These are phyloP conservation scores for Erinaceus europaeus DNA, from an alignment of 2,113 vertebrate genomes.

Conservation along the genomic window DNA sequence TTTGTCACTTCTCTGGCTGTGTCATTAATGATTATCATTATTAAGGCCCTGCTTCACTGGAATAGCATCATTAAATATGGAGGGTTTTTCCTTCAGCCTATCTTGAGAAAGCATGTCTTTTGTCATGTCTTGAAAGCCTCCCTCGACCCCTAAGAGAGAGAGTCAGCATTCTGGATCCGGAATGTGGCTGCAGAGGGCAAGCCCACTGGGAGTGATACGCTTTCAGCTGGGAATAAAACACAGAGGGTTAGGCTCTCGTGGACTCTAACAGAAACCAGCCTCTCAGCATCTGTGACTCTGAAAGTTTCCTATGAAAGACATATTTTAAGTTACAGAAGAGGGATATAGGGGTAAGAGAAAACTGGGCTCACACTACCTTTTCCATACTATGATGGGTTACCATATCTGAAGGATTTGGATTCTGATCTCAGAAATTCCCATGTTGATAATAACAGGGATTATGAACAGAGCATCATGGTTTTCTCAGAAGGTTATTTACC, in stretches of 20 bases:
- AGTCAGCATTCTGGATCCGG: neutral
- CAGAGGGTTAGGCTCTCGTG: neutral
- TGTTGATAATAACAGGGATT: neutral
- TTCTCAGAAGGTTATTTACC: neutral
- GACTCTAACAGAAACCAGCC: conserved; percentile 21
- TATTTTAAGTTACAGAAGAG: neutral
- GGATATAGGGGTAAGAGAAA: neutral
- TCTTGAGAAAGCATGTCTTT: conserved; percentile 52
- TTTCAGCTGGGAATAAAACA: conserved; percentile 22
- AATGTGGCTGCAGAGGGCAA: neutral
- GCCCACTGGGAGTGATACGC: neutral
- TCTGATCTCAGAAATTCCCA: neutral
- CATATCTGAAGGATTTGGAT: neutral
- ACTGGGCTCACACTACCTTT: neutral
- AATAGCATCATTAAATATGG: conserved; percentile 66
- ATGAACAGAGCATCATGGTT: neutral
- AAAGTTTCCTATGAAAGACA: neutral
- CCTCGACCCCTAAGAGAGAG: conserved; percentile 31
- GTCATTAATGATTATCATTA: conserved; percentile 74
- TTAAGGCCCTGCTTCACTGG: conserved; percentile 57
- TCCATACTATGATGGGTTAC: neutral
- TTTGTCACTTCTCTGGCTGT: conserved; percentile 69
- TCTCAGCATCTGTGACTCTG: neutral
- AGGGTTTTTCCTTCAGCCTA: conserved; percentile 54
- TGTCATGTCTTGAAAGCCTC: conserved; percentile 51